These are phyloP conservation scores for Patella vulgata DNA, from an alignment of 1,140 invertebrate species.

Conservation along the genomic window DNA sequence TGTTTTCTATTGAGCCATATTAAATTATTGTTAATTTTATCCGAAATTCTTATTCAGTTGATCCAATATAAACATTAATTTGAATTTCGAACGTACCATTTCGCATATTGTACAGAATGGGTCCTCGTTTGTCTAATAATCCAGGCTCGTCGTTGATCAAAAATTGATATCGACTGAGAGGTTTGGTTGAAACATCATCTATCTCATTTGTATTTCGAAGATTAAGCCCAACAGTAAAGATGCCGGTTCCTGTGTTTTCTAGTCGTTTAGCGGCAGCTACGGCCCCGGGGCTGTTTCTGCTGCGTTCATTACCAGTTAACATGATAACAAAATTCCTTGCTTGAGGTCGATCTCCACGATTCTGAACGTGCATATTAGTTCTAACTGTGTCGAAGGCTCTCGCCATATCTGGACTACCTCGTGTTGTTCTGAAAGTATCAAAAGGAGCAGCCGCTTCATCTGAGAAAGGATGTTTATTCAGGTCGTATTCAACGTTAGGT, in stretches of 20 bases:
- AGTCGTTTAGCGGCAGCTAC: conserved; percentile 9
- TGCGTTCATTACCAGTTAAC: conserved; percentile 9
- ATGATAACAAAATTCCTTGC: conserved; percentile 15
- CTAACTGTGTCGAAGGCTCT: conserved; percentile 11
- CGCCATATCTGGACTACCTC: conserved; percentile 15
- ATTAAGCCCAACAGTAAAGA: conserved; percentile 14
- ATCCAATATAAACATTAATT: no score
- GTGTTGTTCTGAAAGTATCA: conserved; percentile 8
- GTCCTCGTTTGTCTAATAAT: not conserved
- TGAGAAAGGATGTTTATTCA: conserved; percentile 35
- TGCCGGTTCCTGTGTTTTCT: conserved; percentile 4
- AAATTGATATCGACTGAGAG: conserved; percentile 8
- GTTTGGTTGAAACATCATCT: conserved; percentile 3
- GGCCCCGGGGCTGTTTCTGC: conserved; percentile 5
- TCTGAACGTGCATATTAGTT: conserved; percentile 3
- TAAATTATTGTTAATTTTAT: no score
- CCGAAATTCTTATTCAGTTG: no score
- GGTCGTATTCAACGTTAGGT: conserved; percentile 41
- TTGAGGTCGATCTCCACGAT: conserved; percentile 8
- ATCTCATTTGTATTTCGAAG: conserved; percentile 12
- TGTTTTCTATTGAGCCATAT: no score
- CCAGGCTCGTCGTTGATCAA: conserved; percentile 12
- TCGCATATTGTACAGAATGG: no score
- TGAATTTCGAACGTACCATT: no score
- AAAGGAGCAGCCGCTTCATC: not conserved